Base-by-base conservation (phyloP, 2,113 vertebrate species). In the Pluvianellus socialis region DNA sequence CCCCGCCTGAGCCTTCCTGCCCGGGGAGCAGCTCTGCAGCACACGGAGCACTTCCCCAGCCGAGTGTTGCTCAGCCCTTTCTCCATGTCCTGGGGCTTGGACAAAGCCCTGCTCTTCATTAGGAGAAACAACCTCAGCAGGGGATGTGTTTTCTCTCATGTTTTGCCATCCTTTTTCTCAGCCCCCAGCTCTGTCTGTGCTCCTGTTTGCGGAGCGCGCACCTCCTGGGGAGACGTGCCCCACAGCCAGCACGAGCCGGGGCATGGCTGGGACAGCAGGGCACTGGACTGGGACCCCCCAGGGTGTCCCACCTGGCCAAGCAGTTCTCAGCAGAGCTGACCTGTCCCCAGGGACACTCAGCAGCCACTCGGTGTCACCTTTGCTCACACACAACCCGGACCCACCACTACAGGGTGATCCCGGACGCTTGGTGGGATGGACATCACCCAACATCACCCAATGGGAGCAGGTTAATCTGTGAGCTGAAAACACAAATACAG, bases 41-140 rank as follows among this genome's bases (percentile, higher is more conserved):
- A 33, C 1, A 1, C 13, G 26, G 14, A n/a, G 24, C 6, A 16
- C 22, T 75, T 81, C 56, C 32, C 44, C 56, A 33, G 63, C 1
- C 3, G 8, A 80, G 73, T 35, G 26, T 18, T 77, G 35, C 81
- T 77, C 72, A 56, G 52, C 49, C 20, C 35, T 61, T 38, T 49
- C 49, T 58, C 63, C 7, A 12, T 58, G 79, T 63, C 94, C 80
- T 55, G 22, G 2, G 72, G 79, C 88, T 49, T 0, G 8, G 59
- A 59, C 55, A 77, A 84, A 92, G n/a, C n/a, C 65, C 91, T 92
- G 91, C 52, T 96, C 47, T 59, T 94, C 76, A 53, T 94, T 95
- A 96, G 40, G 10, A 94, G 27, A n/a, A 77, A 40, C 58, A 83
- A 67, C 11, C 65, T 3, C 92, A 96, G 94, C 90, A 65, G 80